Percentiles rank a stretch among this genome's conserved stretches.
phyloP scores from a whole-genome alignment of 1,140 invertebrate species.

The Drosophila truncata region DNA sequence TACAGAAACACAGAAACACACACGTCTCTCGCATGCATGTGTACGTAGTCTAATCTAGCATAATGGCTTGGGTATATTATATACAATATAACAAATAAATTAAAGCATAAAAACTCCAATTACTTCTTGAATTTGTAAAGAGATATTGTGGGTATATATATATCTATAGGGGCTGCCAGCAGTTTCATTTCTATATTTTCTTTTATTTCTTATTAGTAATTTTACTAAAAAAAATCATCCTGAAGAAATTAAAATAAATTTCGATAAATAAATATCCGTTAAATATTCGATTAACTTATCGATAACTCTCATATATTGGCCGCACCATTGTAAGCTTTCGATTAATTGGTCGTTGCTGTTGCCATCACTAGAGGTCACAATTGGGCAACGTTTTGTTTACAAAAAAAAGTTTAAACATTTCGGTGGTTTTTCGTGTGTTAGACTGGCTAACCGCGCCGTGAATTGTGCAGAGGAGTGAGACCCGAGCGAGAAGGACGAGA shows the following conservation, averaged over 20 bases:
- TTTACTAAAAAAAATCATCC: too few relatives aligned
- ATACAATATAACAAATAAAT: conserved; percentile 46
- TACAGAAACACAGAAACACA: conserved; percentile 25
- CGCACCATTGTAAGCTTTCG: neutral
- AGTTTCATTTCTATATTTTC: too few relatives aligned
- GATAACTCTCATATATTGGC: neutral
- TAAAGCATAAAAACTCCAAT: conserved; percentile 21
- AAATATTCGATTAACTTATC: neutral
- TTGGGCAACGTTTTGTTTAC: conserved; percentile 21
- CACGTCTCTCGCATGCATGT: conserved; percentile 32
- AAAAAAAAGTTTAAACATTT: conserved; percentile 16
- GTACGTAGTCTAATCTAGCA: conserved; percentile 48
- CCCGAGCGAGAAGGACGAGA: neutral
- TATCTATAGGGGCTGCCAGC: too few relatives aligned
- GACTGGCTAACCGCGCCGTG: conserved; percentile 8
- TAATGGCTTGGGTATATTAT: conserved; percentile 51
- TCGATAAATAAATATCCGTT: neutral
- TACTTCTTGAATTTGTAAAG: neutral
- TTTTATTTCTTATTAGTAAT: too few relatives aligned
- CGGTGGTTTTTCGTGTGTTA: conserved; percentile 14
- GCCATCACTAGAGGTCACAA: conserved; percentile 22
- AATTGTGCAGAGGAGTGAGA: conserved; percentile 1
- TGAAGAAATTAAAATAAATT: neutral
- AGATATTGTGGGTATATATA: neutral
- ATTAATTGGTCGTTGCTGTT: neutral